Base-by-base conservation (phyloP, 2,888 invertebrate genomes). In the Caradrina clavipalpis region DNA sequence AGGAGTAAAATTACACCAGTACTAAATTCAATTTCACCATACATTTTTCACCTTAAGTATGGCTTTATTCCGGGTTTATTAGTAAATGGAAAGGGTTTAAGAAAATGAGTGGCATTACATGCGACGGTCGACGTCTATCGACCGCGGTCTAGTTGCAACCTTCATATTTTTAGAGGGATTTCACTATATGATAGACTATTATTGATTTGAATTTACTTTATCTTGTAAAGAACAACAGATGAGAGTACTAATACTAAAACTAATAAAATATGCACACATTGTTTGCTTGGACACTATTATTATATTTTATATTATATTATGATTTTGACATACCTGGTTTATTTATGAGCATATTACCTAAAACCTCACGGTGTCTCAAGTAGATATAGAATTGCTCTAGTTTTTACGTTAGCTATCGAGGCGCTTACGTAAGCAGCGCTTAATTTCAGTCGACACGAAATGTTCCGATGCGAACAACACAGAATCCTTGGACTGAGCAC, bases 391-490 rank as follows among this genome's bases (percentile, higher is more conserved):
- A 21, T 51, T 49, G 1, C 17, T 47, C 11, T 31, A 13, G 58
- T 56, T 64, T 63, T 58, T 51, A 35, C 31, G 22, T 60, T 21
- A 54, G 15, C 31, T 19, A 22, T 39, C 47, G 11, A 35, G 71
- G 64, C 67, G 47, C 54, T 49, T 65, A 67, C 57, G 71, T 70
- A 31, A 45, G 59, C 58, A 31, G 55, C 55, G 67, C 49, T 70
- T 68, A 63, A 74, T 78, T 74, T 74, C 64, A 45, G 56, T 54
- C 72, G 72, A 60, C 76, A 73, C 71, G 76, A 61, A 62, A 72
- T 64, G 58, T 66, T 66, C 51, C 57, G 63, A 49, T 58, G 67
- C 57, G 61, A 66, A 60, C 61, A 42, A 35, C 73, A 76, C 76
- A 39, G 58, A 61, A 68, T 74, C 71, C 65, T 73, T 59, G 57